Evolutionary conservation across 2,888 invertebrate species (phyloP), one percentile per base, ranked within the genome.

Genomic region (Melinaea menophilus): DNA sequence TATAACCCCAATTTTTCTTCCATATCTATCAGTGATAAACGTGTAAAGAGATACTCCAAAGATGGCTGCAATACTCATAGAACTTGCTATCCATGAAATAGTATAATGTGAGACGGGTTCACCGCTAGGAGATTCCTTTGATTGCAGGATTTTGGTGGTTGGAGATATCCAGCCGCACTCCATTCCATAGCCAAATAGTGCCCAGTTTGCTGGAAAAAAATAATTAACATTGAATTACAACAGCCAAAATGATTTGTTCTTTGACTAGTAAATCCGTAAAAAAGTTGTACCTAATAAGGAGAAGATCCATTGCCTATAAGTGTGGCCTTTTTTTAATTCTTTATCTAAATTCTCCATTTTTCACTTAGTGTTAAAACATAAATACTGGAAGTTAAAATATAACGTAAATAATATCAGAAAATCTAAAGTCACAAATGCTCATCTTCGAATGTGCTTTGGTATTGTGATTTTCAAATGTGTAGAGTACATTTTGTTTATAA

Each of bases 61-160:
- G 9, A 77, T 75, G 9, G 79, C 79, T 5, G 82, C 77, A 65
- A 92, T 71, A 4, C 84, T 79, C 58, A 75, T 65, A 1, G 80
- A 78, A 47, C 91, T 90, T 11, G 88, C 91, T 12, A 92, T 73
- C 87, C 88, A 86, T 1, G 90, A 83, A 22, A 88, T 71, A 63
- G 84, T 82, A 58, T 74, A 76, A 61, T 82, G 77, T 34, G 83
- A 79, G 63, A 92, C 63, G 2, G 84, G 77, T 7, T 62, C 67
- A 4, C 83, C 87, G 1, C 80, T 69, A 0, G 84, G 82, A 3
- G 81, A 77, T 2, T 59, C 55, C 11, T 71, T 70, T 0, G 84
- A 80, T 62, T 82, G 75, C 47, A 89, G 75, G n/a, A 79, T 69
- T 2, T 78, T 77, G 5, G 83, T 72, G 57, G 82, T 79, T 0